Evolutionary conservation across 2,888 invertebrate species (phyloP).

Genomic region (Unio pictorum): DNA sequence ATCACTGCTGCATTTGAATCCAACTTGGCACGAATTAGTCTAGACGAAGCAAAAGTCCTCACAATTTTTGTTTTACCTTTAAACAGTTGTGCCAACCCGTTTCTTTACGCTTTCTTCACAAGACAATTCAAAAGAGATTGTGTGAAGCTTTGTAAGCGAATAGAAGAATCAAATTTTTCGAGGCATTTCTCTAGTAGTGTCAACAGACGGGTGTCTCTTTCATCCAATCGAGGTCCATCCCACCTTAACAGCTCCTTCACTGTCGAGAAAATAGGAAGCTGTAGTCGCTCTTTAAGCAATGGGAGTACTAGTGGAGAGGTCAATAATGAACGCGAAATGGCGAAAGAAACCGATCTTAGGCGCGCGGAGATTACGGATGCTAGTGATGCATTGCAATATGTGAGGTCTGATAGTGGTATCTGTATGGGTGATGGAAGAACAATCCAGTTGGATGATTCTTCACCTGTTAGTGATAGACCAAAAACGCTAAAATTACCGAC

Average conservation of each 20-base stretch:
- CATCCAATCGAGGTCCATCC: conserved; percentile 40
- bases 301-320: conserved; percentile 44
- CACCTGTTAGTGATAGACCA: conserved; percentile 3
- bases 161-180: conserved; percentile 79
- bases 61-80: conserved; percentile 96
- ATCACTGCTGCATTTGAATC: conserved; percentile 93
- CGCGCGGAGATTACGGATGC: conserved; percentile 14
- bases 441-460: not conserved
- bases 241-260: conserved; percentile 44
- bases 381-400: conserved; percentile 22
- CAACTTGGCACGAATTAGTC: conserved; percentile 82
- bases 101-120: conserved; percentile 96
- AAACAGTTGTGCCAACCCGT: conserved; percentile 98
- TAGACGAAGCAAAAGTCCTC: conserved; percentile 95
- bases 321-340: conserved; percentile 28
- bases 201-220: conserved; percentile 43
- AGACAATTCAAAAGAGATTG: conserved; percentile 99
- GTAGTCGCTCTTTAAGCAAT: conserved; percentile 41
- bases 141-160: conserved; percentile 94
- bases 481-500: not conserved
- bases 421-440: conserved; percentile 14
- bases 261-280: conserved; percentile 43
- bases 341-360: conserved; percentile 22
- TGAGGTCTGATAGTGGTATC: conserved; percentile 19
- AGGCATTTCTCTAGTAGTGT: conserved; percentile 58